Evolutionary conservation across 2,888 invertebrate genomes (phyloP).

Genomic region (Lasioglossum oenotherae): DNA sequence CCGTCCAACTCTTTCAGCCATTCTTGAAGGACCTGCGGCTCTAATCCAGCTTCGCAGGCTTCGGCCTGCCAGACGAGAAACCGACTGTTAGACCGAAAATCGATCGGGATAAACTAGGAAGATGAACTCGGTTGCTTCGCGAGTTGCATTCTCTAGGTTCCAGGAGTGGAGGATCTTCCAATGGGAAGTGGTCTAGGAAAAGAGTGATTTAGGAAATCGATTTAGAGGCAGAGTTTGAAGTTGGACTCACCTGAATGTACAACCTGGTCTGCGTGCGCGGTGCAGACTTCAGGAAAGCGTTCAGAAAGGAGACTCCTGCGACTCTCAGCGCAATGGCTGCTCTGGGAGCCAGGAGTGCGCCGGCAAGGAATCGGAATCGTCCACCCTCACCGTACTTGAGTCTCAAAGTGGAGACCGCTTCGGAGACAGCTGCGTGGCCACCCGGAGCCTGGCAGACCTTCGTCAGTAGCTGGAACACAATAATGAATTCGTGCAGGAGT

Average conservation of each 20-base stretch:
- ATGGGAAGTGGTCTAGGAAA: too few species aligned
- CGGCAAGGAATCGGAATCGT: slow-evolving; percentile 95
- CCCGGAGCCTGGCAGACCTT: slow-evolving; percentile 91
- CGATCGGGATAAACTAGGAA: background rate
- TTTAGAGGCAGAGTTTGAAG: background rate
- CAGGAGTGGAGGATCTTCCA: too few species aligned
- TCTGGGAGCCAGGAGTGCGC: slow-evolving; percentile 93
- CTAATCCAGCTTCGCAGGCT: slow-evolving; percentile 83
- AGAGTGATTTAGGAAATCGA: too few species aligned
- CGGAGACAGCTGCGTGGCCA: slow-evolving; percentile 94
- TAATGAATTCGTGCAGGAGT: background rate
- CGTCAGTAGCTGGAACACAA: slow-evolving; percentile 89
- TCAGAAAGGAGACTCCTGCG: slow-evolving; percentile 93
- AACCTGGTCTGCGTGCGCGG: slow-evolving; percentile 91
- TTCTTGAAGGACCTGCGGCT: slow-evolving; percentile 80
- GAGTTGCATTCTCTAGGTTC: too few species aligned
- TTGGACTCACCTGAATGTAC: slow-evolving; percentile 89
- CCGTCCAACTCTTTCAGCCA: slow-evolving; percentile 80
- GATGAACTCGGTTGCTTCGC: background rate
- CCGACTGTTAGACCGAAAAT: background rate
- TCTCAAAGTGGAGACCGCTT: slow-evolving; percentile 94
- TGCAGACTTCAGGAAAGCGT: slow-evolving; percentile 92
- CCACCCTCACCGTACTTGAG: slow-evolving; percentile 96
- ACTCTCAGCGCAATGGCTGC: slow-evolving; percentile 88
- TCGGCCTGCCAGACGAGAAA: slow-evolving; percentile 75